A percentile compares a stretch with the other conserved stretches of the same genome.
These are phyloP conservation scores for Gallinago media DNA, from an alignment of 2,113 vertebrate genomes.

Conservation along the genomic window DNA sequence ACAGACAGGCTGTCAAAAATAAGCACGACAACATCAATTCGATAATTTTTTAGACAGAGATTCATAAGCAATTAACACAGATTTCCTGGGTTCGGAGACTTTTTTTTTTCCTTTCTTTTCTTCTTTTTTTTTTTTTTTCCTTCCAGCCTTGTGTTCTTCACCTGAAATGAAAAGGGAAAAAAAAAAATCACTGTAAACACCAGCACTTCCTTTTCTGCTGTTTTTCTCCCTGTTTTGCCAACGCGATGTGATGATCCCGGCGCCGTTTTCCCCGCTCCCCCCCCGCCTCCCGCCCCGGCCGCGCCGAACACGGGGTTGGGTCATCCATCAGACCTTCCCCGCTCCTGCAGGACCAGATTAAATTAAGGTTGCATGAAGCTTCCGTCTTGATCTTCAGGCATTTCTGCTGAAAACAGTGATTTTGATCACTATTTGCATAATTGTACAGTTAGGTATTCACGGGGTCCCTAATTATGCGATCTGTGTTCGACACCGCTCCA, in stretches of 20 bases:
- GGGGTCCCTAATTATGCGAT: neutral
- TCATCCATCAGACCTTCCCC: slow-evolving; percentile 20
- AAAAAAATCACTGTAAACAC: neutral
- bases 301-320: neutral
- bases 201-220: neutral
- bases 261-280: neutral
- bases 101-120: neutral
- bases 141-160: neutral
- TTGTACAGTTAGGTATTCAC: slow-evolving; percentile 10
- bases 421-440: slow-evolving; percentile 60
- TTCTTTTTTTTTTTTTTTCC: neutral
- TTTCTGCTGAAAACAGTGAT: slow-evolving; percentile 65
- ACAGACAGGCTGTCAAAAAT: slow-evolving; percentile 69
- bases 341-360: slow-evolving; percentile 51
- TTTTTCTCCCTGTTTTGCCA: neutral
- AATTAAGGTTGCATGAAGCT: slow-evolving; percentile 49
- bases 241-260: fast-evolving
- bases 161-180: slow-evolving; percentile 13
- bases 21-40: slow-evolving; percentile 54
- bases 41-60: slow-evolving; percentile 54
- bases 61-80: slow-evolving; percentile 58
- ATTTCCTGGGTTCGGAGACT: slow-evolving; percentile 25
- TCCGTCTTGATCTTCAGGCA: slow-evolving; percentile 31
- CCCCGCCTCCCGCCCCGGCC: neutral
- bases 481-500: neutral